Evolutionary conservation across 2,797 vertebrate species (phyloP), one percentile per base, ranked within the genome.

Genomic region (Trichosurus vulpecula): DNA sequence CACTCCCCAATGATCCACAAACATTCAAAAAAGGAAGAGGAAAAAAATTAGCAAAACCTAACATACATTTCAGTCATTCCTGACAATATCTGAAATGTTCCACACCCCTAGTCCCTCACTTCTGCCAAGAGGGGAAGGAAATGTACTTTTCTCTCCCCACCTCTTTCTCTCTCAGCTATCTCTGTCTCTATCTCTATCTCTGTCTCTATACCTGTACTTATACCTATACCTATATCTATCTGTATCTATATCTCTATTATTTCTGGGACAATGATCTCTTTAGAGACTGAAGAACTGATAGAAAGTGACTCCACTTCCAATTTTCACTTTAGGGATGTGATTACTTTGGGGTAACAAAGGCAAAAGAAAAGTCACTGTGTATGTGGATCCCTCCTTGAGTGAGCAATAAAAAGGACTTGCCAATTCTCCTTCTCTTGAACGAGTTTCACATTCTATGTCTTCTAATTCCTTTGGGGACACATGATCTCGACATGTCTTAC

Each of bases 321-420:
- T 94, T 94, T 51, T 54, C 92, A 54, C 94, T 51, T 91, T 97
- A 66, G 93, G 97, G 55, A 81, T 81, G n/a, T 27, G 41, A 87
- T 47, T 51, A 9, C 25, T 51, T 87, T 87, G 41, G 25, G n/a
- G 2, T 41, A 41, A 81, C 8, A 25, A 81, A 41, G 8, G 66
- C 22, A 47, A 81, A 87, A 87, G 41, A 87, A 27, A 87, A 87
- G 74, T 12, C 41, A 51, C 1, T 29, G 25, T 91, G 55, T 95
- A 1, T 90, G 52, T 93, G 96, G 91, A 31, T 4, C 91, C 89
- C 89, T 92, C 87, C 57, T 94, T 16, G 41, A 81, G 74, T 94
- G 61, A 94, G 22, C 90, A 94, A 95, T 97, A 93, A 92, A 54
- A 97, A 95, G 95, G 94, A 55, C 9, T 22, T 47, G 53, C 53